Evolutionary conservation across 1,140 invertebrate species (phyloP), one percentile per base, ranked within the genome.

Genomic region (Zaprionus camerounensis): DNA sequence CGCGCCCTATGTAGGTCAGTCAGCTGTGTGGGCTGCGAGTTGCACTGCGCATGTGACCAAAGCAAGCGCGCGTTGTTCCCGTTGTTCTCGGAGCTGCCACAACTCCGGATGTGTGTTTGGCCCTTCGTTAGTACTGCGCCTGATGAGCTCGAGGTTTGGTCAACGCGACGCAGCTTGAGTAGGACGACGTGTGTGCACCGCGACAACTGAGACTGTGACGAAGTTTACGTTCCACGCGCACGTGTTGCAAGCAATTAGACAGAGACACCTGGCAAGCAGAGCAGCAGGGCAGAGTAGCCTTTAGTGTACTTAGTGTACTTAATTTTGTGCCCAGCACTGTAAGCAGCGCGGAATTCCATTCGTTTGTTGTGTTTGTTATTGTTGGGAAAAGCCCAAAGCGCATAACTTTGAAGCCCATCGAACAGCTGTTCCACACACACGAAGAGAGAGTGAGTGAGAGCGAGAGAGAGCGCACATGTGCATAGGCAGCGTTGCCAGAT

Each of bases 41-140:
- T 13, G 31, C 57, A 28, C 20, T 91, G 88, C 90, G 90, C 90
- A 91, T 91, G 90, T 91, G 88, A 87, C 85, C 84, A 67, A 70
- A 74, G 38, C 31, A 34, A 34, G 31, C 31, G 31, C 41, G 41
- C n/a, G 41, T 26, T 34, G 22, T 58, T 67, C 51, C 41, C 20
- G 1, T 20, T 20, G 20, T 13, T 2, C 31, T 24, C 51, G 56
- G 64, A 64, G 65, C 41, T 46, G 41, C 41, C 71, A 65, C n/a
- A 79, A 81, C 72, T 75, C 78, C 77, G 76, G 80, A 71, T 71
- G 68, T 71, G 68, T 38, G 55, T 55, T 41, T 55, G 81, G 78
- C 74, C 71, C 78, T 81, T 81, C 66, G 80, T 77, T 79, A 92
- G 91, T 92, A 74, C 80, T 88, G 86, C 80, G 86, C 77, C 80